phyloP scores from a whole-genome alignment of 1,140 invertebrate species.

The Pseudomyrmex cubaensis region DNA sequence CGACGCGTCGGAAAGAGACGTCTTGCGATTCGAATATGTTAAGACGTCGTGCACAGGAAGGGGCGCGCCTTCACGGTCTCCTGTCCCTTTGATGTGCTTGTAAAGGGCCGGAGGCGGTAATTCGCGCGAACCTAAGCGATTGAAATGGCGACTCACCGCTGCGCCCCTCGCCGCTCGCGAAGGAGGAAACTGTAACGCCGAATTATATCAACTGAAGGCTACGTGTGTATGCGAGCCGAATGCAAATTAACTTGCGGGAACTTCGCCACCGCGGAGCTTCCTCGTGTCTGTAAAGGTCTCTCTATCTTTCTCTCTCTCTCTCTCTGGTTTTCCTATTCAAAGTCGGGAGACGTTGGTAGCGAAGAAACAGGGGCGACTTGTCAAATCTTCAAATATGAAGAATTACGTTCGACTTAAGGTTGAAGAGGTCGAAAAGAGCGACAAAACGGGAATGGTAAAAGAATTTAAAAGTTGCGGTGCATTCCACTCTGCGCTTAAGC shows the following conservation, averaged over 20 bases:
- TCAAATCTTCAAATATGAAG: not conserved
- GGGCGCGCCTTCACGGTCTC: constrained; percentile 54
- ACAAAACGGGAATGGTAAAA: not conserved
- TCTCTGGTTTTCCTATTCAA: not conserved
- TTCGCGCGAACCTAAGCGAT: constrained; percentile 73
- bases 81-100: constrained; percentile 70
- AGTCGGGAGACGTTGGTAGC: not conserved
- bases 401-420: not conserved
- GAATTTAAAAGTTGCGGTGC: not conserved
- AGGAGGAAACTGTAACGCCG: constrained; percentile 29
- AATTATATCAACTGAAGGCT: constrained; percentile 37
- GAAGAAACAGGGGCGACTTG: not conserved
- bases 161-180: constrained; percentile 1
- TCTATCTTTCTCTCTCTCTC: no score
- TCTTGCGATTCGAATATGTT: constrained; percentile 67
- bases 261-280: not conserved
- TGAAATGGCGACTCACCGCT: constrained; percentile 60
- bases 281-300: not conserved
- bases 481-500: not conserved
- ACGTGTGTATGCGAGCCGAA: constrained; percentile 2
- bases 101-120: constrained; percentile 68
- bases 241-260: constrained; percentile 39
- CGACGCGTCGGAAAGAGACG: constrained; percentile 9
- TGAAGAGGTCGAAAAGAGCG: not conserved
- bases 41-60: constrained; percentile 56